These are phyloP conservation scores for Athene cunicularia DNA, from an alignment of 2,113 vertebrate genomes.

Conservation along the genomic window DNA sequence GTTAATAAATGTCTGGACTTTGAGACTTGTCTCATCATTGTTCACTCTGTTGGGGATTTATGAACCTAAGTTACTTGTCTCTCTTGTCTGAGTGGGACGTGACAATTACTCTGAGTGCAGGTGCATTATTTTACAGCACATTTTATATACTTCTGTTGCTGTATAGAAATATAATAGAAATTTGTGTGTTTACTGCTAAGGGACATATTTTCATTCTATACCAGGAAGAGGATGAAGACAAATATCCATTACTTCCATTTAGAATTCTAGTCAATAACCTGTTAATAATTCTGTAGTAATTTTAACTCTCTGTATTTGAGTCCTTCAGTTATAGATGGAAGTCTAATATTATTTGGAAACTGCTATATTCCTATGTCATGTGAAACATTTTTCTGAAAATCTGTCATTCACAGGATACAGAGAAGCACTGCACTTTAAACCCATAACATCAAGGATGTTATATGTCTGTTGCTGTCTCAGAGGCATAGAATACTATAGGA, in stretches of 20 bases:
- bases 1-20: too few species aligned
- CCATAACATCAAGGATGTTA: neutral
- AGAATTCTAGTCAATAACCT: neutral
- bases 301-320: neutral
- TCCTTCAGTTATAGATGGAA: neutral
- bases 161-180: neutral
- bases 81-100: too few species aligned
- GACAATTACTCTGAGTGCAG: neutral
- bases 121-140: neutral
- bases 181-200: neutral
- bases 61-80: too few species aligned
- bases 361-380: neutral
- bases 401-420: neutral
- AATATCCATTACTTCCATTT: neutral
- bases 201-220: neutral
- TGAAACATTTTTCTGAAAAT: neutral
- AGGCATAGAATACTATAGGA: neutral
- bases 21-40: too few species aligned
- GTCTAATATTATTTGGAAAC: neutral
- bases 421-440: neutral
- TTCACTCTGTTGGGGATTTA: too few species aligned
- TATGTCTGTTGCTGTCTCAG: neutral
- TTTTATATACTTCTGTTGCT: neutral
- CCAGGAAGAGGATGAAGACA: neutral
- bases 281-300: neutral